Percentiles rank a stretch among this genome's conserved stretches.
These are phyloP conservation scores for Antigone vipio DNA, from an alignment of 2,113 vertebrate species.

Conservation along the genomic window DNA sequence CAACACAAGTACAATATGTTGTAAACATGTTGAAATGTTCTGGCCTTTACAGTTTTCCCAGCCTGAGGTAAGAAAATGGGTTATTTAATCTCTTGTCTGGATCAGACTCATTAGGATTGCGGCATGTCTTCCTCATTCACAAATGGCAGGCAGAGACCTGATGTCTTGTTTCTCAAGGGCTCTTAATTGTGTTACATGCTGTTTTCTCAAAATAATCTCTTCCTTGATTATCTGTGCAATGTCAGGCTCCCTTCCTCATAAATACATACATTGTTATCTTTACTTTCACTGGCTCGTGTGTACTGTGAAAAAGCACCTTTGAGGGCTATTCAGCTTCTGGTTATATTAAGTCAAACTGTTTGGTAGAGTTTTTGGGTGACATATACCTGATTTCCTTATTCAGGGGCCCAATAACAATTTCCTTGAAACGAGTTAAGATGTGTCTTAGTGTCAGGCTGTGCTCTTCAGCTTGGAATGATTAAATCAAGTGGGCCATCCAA, in stretches of 20 bases:
- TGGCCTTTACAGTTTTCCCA: conserved; percentile 13
- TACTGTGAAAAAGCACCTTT: background rate
- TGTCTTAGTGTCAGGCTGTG: background rate
- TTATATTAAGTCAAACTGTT: background rate
- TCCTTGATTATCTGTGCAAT: background rate
- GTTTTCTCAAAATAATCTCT: conserved; percentile 26
- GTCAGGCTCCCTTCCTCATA: background rate
- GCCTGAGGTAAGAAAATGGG: background rate
- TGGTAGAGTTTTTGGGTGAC: background rate
- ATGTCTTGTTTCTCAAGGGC: conserved; percentile 10
- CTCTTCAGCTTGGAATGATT: background rate
- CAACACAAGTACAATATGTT: background rate
- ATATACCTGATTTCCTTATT: background rate
- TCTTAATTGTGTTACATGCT: background rate
- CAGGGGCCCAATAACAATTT: background rate
- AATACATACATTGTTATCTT: background rate
- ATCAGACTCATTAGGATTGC: background rate
- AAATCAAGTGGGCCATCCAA: background rate
- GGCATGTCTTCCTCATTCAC: conserved; percentile 5
- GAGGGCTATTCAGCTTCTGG: background rate
- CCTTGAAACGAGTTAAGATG: background rate
- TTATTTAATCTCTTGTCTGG: conserved; percentile 36
- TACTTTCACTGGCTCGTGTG: background rate
- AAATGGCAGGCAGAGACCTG: background rate
- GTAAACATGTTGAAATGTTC: background rate